These are phyloP conservation scores for Oreotrochilus melanogaster DNA, from an alignment of 2,113 vertebrate genomes.

Conservation along the genomic window DNA sequence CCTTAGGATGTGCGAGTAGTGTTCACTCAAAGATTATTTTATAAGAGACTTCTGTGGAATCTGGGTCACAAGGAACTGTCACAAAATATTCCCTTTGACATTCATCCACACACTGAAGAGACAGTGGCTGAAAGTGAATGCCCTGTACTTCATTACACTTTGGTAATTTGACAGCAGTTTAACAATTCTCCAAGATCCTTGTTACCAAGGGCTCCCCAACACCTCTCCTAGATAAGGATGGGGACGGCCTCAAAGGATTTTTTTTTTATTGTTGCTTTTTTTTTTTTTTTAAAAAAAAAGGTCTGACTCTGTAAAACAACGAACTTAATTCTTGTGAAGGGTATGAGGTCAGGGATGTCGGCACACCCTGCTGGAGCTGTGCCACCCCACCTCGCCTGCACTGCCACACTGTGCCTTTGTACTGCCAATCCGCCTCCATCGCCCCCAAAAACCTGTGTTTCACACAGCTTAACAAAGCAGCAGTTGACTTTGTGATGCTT, in stretches of 20 bases:
- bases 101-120: not conserved
- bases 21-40: conserved; percentile 38
- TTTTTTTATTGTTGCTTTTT: too few relatives aligned
- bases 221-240: not conserved
- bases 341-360: not conserved
- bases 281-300: not conserved
- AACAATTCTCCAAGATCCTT: not conserved
- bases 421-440: not conserved
- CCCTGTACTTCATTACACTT: not conserved
- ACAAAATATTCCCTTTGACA: conserved; percentile 58
- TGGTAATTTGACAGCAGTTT: conserved; percentile 6
- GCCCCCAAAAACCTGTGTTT: not conserved
- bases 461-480: not conserved
- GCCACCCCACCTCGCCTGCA: fast-evolving
- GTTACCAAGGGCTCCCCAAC: not conserved
- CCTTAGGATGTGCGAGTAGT: not conserved
- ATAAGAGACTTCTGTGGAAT: conserved; percentile 12
- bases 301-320: not conserved
- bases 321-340: not conserved
- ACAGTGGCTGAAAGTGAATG: not conserved
- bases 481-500: not conserved
- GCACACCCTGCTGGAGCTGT: fast-evolving
- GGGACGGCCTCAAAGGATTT: not conserved
- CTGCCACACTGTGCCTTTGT: not conserved
- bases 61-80: conserved; percentile 58